phyloP scores from a whole-genome alignment of 2,888 invertebrate species.

The Pachycephus smyrnensis region DNA sequence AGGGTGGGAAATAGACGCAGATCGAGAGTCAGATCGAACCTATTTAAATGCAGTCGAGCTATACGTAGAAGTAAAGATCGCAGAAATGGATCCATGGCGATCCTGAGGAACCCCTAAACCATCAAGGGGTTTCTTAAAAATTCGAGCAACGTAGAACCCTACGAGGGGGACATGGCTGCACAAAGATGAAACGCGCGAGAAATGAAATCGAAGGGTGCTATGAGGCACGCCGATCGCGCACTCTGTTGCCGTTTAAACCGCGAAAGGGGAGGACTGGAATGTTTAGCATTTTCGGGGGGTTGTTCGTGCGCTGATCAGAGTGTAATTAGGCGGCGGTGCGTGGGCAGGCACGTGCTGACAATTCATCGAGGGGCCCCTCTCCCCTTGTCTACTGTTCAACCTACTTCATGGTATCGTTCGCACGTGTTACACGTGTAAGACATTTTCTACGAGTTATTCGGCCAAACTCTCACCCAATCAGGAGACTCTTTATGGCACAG shows the following conservation, averaged over 20 bases:
- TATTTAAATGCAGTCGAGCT: not conserved
- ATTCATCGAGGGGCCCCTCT: constrained; percentile 61
- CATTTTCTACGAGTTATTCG: constrained; percentile 35
- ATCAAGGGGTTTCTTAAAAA: not conserved
- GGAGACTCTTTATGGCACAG: not conserved
- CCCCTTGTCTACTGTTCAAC: not conserved
- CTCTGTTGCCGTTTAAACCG: not conserved
- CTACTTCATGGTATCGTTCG: constrained; percentile 42
- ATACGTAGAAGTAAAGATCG: not conserved
- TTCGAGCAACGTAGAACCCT: not conserved
- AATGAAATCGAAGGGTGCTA: not conserved
- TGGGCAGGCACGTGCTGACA: constrained; percentile 62
- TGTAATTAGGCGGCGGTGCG: constrained; percentile 64
- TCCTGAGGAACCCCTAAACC: not conserved
- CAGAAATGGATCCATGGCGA: not conserved
- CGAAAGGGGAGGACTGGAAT: not conserved
- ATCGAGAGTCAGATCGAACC: not conserved
- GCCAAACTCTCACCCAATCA: not conserved
- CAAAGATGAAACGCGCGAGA: not conserved
- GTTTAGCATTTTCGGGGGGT: constrained; percentile 51
- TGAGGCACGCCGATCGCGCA: not conserved
- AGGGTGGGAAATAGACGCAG: constrained; percentile 46
- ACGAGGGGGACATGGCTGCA: not conserved
- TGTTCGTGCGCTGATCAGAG: constrained; percentile 58
- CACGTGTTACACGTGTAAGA: constrained; percentile 47